phyloP scores from a whole-genome alignment of 2,113 vertebrate species.

The Emydocephalus ijimae region DNA sequence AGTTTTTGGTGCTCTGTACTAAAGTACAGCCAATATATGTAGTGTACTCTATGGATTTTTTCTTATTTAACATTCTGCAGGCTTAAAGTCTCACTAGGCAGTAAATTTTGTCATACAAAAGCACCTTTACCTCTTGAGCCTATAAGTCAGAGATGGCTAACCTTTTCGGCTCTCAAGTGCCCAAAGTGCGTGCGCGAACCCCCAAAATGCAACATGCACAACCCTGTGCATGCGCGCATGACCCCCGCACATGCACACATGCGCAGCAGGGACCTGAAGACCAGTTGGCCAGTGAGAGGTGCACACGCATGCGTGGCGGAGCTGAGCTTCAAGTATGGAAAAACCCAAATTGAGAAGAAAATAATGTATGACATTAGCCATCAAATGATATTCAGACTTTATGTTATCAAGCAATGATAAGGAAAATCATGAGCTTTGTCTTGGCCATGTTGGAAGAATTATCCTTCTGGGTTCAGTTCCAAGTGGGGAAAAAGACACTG shows the following conservation, averaged over 20 bases:
- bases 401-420: not conserved
- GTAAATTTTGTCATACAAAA: not conserved
- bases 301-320: too few relatives aligned
- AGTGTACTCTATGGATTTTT: not conserved
- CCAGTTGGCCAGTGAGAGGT: too few relatives aligned
- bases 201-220: too few relatives aligned
- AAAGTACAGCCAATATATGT: not conserved
- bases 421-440: slow-evolving; percentile 11
- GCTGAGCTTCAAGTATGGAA: not conserved
- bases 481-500: too few relatives aligned
- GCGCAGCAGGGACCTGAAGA: too few relatives aligned
- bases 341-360: not conserved
- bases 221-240: too few relatives aligned
- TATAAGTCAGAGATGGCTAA: too few relatives aligned
- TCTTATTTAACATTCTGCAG: not conserved
- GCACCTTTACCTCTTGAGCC: not conserved
- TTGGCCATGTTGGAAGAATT: not conserved
- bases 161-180: too few relatives aligned
- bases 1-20: not conserved
- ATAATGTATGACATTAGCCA: not conserved
- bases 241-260: too few relatives aligned
- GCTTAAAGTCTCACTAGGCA: not conserved
- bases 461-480: too few relatives aligned
- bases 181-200: too few relatives aligned
- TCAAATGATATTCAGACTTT: not conserved